Conservation (phyloP, 2,113 vertebrate species). For the Gadus macrocephalus region DNA sequence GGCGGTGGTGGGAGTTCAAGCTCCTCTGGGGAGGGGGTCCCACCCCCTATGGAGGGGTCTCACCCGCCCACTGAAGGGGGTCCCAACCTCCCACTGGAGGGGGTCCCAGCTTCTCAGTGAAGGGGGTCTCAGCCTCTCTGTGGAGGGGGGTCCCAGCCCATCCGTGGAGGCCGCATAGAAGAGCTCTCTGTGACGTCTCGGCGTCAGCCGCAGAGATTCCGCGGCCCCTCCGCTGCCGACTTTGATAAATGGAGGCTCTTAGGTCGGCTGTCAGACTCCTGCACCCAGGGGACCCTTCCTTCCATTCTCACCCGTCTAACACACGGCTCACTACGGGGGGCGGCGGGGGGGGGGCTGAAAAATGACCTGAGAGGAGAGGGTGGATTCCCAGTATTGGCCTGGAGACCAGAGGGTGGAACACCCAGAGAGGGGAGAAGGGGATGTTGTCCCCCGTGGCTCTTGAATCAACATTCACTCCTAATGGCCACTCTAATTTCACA, state of each 20-base stretch:
- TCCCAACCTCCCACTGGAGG: too few species aligned
- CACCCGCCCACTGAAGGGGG: too few species aligned
- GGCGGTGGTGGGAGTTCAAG: slow-evolving; percentile 9
- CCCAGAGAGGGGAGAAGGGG: slow-evolving; percentile 53
- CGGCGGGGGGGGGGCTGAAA: slow-evolving; percentile 56
- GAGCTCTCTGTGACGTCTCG: slow-evolving; percentile 30
- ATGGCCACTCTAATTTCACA: slow-evolving; percentile 66
- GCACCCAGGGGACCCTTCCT: slow-evolving; percentile 49
- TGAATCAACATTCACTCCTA: slow-evolving; percentile 64
- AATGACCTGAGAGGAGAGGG: slow-evolving; percentile 52
- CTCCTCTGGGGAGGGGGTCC: not conserved
- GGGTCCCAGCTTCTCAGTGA: too few species aligned
- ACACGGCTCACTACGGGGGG: slow-evolving; percentile 48
- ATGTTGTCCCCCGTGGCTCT: slow-evolving; percentile 48
- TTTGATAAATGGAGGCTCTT: slow-evolving; percentile 67
- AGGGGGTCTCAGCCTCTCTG: too few species aligned
- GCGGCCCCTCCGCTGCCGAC: slow-evolving; percentile 37
- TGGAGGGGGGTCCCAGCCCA: slow-evolving; percentile 20
- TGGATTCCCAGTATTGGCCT: slow-evolving; percentile 26
- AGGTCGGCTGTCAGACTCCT: slow-evolving; percentile 51
- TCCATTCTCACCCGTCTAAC: slow-evolving; percentile 48
- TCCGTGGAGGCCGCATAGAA: slow-evolving; percentile 16
- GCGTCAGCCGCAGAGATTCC: slow-evolving; percentile 46
- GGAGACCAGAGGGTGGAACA: slow-evolving; percentile 43
- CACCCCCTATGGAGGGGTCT: too few species aligned